Evolutionary conservation across 2,113 vertebrate genomes (phyloP).

Genomic region (Chiloscyllium plagiosum): DNA sequence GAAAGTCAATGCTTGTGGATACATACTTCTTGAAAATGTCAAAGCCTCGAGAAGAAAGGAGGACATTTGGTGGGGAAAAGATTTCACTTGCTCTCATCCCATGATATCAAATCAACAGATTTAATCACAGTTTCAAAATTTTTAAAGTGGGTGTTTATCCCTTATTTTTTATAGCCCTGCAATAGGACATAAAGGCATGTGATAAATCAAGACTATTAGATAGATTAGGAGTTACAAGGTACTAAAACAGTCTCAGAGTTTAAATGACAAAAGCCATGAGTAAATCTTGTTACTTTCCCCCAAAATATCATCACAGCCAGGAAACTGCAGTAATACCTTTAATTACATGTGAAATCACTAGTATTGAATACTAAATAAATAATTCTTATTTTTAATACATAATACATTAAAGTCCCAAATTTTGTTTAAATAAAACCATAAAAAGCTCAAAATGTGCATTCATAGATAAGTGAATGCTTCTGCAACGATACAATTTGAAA

Average conservation of each 20-base stretch:
- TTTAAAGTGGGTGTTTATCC: not conserved
- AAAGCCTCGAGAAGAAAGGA: not conserved
- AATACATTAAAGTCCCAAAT: not conserved
- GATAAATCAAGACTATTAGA: constrained; percentile 16
- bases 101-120: not conserved
- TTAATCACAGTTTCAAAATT: not conserved
- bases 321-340: not conserved
- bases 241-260: not conserved
- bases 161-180: not conserved
- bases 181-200: not conserved
- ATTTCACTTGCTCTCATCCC: not conserved
- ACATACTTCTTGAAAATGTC: not conserved
- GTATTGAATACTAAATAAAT: not conserved
- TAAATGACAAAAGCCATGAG: not conserved
- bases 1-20: not conserved
- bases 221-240: not conserved
- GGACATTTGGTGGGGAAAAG: not conserved
- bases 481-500: not conserved
- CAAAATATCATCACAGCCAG: not conserved
- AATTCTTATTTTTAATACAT: not conserved
- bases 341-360: not conserved
- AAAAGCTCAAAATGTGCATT: not conserved
- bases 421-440: not conserved
- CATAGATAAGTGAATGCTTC: not conserved
- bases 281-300: not conserved